Evolutionary conservation across 2,797 vertebrate species (phyloP).

Genomic region (Sebastes elongatus): DNA sequence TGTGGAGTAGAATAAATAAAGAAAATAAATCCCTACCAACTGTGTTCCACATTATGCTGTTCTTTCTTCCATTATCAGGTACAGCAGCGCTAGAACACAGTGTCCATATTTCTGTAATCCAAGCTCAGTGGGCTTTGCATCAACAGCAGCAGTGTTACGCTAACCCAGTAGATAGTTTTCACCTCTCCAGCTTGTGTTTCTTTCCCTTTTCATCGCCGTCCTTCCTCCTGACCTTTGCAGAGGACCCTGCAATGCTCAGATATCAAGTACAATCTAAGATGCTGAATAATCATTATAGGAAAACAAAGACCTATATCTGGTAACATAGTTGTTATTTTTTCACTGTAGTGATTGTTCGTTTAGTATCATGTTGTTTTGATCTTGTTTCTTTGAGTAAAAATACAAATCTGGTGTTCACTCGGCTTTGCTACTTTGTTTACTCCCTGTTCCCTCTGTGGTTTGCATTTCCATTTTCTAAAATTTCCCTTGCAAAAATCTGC

Average conservation of each 20-base stretch:
- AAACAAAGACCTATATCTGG: not conserved
- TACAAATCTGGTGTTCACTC: conserved; percentile 6
- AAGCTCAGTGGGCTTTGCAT: conserved; percentile 49
- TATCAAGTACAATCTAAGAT: conserved; percentile 21
- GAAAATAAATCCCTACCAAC: not conserved
- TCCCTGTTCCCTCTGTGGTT: conserved; percentile 34
- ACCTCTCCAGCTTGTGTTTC: conserved; percentile 70
- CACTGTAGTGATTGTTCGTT: not conserved
- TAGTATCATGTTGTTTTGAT: not conserved
- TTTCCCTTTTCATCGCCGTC: conserved; percentile 53
- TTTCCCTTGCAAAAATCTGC: conserved; percentile 59
- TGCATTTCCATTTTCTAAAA: conserved; percentile 59
- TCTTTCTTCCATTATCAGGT: conserved; percentile 23
- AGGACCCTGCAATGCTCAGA: conserved; percentile 30
- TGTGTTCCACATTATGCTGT: not conserved
- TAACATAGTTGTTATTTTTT: not conserved
- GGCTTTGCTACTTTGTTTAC: conserved; percentile 20
- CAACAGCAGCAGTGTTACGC: conserved; percentile 39
- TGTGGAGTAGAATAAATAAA: not conserved
- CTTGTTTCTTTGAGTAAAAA: not conserved
- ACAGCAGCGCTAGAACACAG: conserved; percentile 6
- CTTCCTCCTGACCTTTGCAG: conserved; percentile 53
- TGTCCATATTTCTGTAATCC: conserved; percentile 66
- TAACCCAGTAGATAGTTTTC: conserved; percentile 64
- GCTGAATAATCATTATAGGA: not conserved